Percentiles rank a stretch among this genome's conserved stretches.
Evolutionary conservation across 2,888 invertebrate species (phyloP).

Genomic region (Opisthograptis luteolata): DNA sequence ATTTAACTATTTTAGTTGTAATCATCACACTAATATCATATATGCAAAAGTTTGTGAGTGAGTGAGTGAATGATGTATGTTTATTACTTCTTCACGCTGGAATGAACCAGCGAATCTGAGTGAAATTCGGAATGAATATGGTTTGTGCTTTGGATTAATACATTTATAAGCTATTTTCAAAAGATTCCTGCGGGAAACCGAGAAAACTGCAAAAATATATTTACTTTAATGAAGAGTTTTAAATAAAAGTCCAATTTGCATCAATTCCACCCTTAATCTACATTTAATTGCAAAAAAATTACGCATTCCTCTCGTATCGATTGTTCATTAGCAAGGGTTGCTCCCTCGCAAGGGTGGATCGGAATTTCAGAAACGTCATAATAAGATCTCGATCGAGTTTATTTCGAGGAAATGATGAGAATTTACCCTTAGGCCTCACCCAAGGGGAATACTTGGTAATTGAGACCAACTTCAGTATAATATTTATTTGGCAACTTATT

Average conservation of each 20-base stretch:
- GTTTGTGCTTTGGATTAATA: too few relatives aligned
- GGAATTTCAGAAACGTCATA: slow-evolving; percentile 12
- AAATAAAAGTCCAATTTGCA: neutral
- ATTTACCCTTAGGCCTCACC: neutral
- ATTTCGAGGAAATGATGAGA: slow-evolving; percentile 7
- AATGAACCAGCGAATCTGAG: too few relatives aligned
- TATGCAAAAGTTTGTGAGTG: too few relatives aligned
- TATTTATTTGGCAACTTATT: neutral
- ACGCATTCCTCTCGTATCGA: neutral
- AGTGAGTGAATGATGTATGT: too few relatives aligned
- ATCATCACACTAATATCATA: too few relatives aligned
- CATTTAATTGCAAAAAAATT: neutral
- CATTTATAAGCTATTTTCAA: too few relatives aligned
- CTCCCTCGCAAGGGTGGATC: slow-evolving; percentile 1
- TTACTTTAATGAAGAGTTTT: neutral
- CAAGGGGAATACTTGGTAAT: slow-evolving; percentile 1
- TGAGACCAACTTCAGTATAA: neutral
- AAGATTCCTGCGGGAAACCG: too few relatives aligned
- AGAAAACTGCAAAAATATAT: neutral
- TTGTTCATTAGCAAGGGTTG: slow-evolving; percentile 1
- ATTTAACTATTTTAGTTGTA: too few relatives aligned
- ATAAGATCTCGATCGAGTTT: slow-evolving; percentile 11
- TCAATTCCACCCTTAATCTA: neutral
- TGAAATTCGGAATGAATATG: too few relatives aligned
- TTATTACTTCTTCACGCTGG: too few relatives aligned